Evolutionary conservation across 92 coral and sea anemone species (phyloP).

Genomic region (Porites cylindrica): DNA sequence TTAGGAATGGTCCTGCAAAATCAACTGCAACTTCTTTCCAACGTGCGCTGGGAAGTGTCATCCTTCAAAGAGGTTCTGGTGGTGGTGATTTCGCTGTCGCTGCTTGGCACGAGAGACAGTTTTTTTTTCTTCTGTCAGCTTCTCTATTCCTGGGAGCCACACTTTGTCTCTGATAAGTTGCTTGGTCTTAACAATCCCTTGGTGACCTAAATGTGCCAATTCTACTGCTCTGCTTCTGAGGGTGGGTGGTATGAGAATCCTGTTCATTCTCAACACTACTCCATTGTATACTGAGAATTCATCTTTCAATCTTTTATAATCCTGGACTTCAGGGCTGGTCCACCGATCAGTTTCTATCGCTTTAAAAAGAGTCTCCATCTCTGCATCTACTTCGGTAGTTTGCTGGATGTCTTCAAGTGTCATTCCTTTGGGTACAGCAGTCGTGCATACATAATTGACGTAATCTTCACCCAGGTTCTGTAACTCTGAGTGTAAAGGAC

Average conservation of each 20-base stretch:
- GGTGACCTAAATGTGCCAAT: no score
- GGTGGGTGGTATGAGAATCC: no score
- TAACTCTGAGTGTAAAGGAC: no score
- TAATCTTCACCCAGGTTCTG: conserved; percentile 49
- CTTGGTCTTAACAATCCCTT: no score
- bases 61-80: conserved; percentile 55
- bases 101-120: background rate
- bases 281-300: conserved; percentile 29
- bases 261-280: no score
- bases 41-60: conserved; percentile 53
- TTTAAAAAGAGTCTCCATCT: conserved; percentile 65
- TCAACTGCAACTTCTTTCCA: conserved; percentile 59
- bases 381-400: conserved; percentile 54
- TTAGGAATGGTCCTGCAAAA: conserved; percentile 76
- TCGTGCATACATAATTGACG: conserved; percentile 27
- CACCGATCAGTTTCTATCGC: conserved; percentile 62
- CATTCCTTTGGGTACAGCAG: conserved; percentile 51
- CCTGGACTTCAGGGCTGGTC: conserved; percentile 22
- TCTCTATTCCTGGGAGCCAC: no score
- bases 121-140: no score
- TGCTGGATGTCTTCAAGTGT: conserved; percentile 53
- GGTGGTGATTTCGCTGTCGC: conserved; percentile 57
- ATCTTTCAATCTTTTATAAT: no score
- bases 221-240: no score
- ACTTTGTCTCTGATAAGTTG: no score